Percentiles rank a stretch among this genome's conserved stretches.
Conservation (phyloP, 2,888 invertebrate species). For the Cosmorhoe ocellata region DNA sequence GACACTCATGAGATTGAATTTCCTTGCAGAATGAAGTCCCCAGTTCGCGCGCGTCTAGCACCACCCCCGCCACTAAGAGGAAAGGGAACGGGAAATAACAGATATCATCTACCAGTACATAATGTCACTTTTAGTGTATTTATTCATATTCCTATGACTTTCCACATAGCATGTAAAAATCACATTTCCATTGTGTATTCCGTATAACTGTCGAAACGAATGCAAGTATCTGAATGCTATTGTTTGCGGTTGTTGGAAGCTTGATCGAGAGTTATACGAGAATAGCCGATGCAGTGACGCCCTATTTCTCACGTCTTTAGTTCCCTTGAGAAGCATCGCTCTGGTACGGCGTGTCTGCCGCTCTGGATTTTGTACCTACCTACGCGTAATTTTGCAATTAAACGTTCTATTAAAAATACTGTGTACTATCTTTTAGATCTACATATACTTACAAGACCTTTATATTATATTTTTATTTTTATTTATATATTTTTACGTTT, state of each 20-base stretch:
- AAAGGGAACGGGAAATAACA: constrained; percentile 81
- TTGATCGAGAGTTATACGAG: constrained; percentile 53
- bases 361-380: too few relatives aligned
- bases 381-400: too few relatives aligned
- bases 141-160: constrained; percentile 70
- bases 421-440: too few relatives aligned
- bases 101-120: constrained; percentile 59
- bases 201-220: constrained; percentile 33
- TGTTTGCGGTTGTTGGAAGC: constrained; percentile 12
- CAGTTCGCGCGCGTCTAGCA: constrained; percentile 64
- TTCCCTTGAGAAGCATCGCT: constrained; percentile 37
- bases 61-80: constrained; percentile 75
- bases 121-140: constrained; percentile 73
- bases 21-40: constrained; percentile 55
- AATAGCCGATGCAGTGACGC: constrained; percentile 49
- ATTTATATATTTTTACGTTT: too few relatives aligned
- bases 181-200: constrained; percentile 69
- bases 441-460: too few relatives aligned
- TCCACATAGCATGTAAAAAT: constrained; percentile 80
- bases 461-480: too few relatives aligned
- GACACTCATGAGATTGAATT: too few relatives aligned
- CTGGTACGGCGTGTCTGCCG: constrained; percentile 37
- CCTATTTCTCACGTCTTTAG: constrained; percentile 49
- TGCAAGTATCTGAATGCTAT: constrained; percentile 5
- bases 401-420: too few relatives aligned